Evolutionary conservation across 1,140 invertebrate species (phyloP), one percentile per base, ranked within the genome.

Genomic region (Triops cancriformis): DNA sequence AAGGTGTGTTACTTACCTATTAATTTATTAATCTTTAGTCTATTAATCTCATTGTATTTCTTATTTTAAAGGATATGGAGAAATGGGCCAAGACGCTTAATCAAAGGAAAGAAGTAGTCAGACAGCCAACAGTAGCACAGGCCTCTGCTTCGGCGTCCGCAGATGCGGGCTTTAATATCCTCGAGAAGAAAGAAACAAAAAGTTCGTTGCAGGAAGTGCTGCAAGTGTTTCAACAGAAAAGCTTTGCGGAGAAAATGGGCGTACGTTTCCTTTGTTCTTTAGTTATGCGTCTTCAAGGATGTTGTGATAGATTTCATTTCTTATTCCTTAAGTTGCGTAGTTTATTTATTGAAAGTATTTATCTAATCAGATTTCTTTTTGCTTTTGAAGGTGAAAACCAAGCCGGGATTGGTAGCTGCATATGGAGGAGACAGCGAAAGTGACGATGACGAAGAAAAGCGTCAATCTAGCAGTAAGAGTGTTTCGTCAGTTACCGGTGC

Each of bases 41-140:
- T 42, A 28, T 18, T 23, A 41, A 41, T 43, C 73, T 5, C 26
- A 45, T 77, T 26, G 41, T 75, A 43, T 73, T 41, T 7, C 9
- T 73, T n/a, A 73, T 78, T 23, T 80, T 76, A 1, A 79, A 88
- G 85, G 89, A 96, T 82, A 96, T 96, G 94, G 93, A 95, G 82
- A 91, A 91, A 82, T 99, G 98, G 98, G 97, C 97, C 0, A 96
- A 98, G 83, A 96, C 94, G 7, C 86, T 98, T 76, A 98, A 99
- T 85, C 96, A 98, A 82, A 96, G 97, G 85, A 98, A 98, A 85
- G 95, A 98, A 81, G 92, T 89, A 79, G 89, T 91, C 31, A 90
- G 90, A 80, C 88, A 88, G 73, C 90, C 82, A 27, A 77, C 74
- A 14, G 76, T 78, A 72, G 72, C 76, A 26, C 64, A 80, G 27